Evolutionary conservation across 2,888 invertebrate species (phyloP).

Genomic region (Xestobium rufovillosum): DNA sequence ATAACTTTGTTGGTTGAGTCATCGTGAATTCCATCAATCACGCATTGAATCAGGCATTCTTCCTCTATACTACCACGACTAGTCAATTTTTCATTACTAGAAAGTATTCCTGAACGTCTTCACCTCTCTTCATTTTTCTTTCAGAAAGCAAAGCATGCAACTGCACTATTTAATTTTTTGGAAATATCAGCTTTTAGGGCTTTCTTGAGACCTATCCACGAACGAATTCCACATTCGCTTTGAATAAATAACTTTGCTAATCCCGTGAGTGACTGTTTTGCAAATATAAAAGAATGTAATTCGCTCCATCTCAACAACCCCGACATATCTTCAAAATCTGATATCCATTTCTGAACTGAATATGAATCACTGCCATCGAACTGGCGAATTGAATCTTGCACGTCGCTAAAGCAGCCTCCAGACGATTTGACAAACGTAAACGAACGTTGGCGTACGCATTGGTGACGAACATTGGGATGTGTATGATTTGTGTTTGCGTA

Average conservation of each 20-base stretch:
- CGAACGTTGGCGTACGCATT: too few relatives aligned
- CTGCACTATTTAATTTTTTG: too few relatives aligned
- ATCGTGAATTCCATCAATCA: constrained; percentile 9
- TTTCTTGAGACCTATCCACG: too few relatives aligned
- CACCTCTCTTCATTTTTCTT: constrained; percentile 8
- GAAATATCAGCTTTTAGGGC: too few relatives aligned
- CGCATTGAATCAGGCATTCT: constrained; percentile 8
- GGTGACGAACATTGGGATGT: too few relatives aligned
- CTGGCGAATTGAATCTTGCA: background rate
- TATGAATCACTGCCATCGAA: background rate
- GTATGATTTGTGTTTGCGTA: too few relatives aligned
- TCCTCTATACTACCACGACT: constrained; percentile 7
- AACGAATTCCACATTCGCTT: background rate
- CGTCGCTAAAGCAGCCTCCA: too few relatives aligned
- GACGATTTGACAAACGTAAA: too few relatives aligned
- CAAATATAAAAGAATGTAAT: background rate
- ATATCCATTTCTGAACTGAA: constrained; percentile 2
- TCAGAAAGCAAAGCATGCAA: too few relatives aligned
- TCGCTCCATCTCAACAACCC: background rate
- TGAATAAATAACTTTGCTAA: background rate
- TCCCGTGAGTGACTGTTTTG: background rate
- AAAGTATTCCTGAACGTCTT: constrained; percentile 13
- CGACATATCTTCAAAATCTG: constrained; percentile 5
- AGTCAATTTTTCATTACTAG: constrained; percentile 10
- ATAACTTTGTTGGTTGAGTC: constrained; percentile 1